A percentile compares a stretch with the other conserved stretches of the same genome.
phyloP scores from a whole-genome alignment of 2,113 vertebrate species.

The Oncorhynchus clarkii region DNA sequence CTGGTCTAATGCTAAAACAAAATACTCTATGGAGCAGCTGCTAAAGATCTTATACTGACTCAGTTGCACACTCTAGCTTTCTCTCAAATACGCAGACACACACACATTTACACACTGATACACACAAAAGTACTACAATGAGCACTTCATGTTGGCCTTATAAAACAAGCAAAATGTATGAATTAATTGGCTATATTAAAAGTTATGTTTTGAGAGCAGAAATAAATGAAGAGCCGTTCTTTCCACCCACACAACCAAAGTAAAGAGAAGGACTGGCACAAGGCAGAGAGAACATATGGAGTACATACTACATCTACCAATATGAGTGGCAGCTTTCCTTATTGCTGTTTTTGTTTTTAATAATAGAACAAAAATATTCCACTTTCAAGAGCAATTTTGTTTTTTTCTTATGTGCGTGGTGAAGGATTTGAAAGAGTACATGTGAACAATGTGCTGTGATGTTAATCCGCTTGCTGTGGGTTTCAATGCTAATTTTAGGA shows the following conservation, averaged over 20 bases:
- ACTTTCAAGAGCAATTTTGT: too few species aligned
- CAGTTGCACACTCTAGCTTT: not conserved
- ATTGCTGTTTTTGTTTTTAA: not conserved
- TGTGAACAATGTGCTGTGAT: not conserved
- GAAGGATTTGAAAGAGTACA: not conserved
- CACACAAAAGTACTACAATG: not conserved
- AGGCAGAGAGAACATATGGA: not conserved
- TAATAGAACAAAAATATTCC: too few species aligned
- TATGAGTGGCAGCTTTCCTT: not conserved
- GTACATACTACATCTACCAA: not conserved
- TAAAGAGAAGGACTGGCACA: not conserved
- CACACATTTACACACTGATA: not conserved
- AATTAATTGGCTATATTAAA: too few species aligned
- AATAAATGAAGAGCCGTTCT: too few species aligned
- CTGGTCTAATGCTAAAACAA: constrained; percentile 1
- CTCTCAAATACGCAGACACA: not conserved
- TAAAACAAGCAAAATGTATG: too few species aligned
- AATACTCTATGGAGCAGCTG: constrained; percentile 28
- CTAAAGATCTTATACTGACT: constrained; percentile 16
- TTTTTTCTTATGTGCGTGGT: not conserved
- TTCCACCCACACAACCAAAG: too few species aligned
- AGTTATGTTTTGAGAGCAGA: too few species aligned
- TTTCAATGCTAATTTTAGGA: not conserved
- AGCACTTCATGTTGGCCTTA: too few species aligned
- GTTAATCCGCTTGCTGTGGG: not conserved